These are phyloP conservation scores for Cotesia glomerata DNA, from an alignment of 1,140 invertebrate genomes.

Conservation along the genomic window DNA sequence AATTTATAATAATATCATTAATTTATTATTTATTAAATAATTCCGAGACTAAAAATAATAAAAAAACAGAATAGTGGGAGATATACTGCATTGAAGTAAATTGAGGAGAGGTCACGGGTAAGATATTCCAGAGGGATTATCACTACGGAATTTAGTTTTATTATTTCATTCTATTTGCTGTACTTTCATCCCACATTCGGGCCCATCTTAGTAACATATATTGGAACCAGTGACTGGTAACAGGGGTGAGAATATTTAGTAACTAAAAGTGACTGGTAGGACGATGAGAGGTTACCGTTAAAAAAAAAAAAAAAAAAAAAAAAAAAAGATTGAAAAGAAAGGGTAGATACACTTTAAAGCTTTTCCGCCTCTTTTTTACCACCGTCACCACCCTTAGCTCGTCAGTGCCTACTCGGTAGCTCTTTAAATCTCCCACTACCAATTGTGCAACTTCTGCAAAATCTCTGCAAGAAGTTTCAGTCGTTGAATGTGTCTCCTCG, in stretches of 20 bases:
- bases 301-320: neutral
- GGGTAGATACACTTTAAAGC: slow-evolving; percentile 24
- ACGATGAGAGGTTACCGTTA: neutral
- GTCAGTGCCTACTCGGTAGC: neutral
- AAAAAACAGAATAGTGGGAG: slow-evolving; percentile 11
- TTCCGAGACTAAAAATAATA: neutral
- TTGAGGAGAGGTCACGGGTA: slow-evolving; percentile 36
- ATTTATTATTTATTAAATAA: too few species aligned
- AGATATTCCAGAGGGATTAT: slow-evolving; percentile 49
- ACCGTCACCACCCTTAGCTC: slow-evolving; percentile 12
- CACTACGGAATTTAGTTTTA: slow-evolving; percentile 39
- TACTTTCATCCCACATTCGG: slow-evolving; percentile 38
- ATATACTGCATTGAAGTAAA: slow-evolving; percentile 46
- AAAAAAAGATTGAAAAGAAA: neutral
- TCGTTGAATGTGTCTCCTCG: slow-evolving; percentile 51
- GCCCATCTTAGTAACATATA: neutral
- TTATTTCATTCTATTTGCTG: neutral
- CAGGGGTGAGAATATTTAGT: slow-evolving; percentile 8
- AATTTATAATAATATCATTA: too few species aligned
- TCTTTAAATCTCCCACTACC: slow-evolving; percentile 22
- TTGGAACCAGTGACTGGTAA: neutral
- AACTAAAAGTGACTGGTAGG: neutral
- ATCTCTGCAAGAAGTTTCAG: slow-evolving; percentile 57
- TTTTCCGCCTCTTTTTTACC: slow-evolving; percentile 21
- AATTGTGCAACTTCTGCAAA: slow-evolving; percentile 57